Percentiles rank a stretch among this genome's conserved stretches.
phyloP scores from a whole-genome alignment of 2,888 invertebrate species.

The Acanthosepion lycidas region DNA sequence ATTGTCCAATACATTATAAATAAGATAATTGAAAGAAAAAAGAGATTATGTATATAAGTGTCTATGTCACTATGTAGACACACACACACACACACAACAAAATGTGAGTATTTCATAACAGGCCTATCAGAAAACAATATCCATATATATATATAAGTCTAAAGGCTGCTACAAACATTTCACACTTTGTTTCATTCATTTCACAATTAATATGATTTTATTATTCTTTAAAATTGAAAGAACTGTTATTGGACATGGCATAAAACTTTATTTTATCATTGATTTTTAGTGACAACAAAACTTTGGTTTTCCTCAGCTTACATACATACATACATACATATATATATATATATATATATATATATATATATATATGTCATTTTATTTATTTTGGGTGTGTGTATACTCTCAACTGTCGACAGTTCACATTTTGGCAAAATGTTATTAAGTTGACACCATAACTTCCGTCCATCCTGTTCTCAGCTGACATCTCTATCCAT shows the following conservation, averaged over 20 bases:
- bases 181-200: background rate
- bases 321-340: background rate
- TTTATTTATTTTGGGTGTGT: background rate
- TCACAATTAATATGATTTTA: background rate
- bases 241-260: background rate
- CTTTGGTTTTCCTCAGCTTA: background rate
- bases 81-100: background rate
- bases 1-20: background rate
- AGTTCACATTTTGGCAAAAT: conserved; percentile 21
- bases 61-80: too few species aligned
- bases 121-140: background rate
- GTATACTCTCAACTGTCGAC: background rate
- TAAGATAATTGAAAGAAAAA: background rate
- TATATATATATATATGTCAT: too few species aligned
- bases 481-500: conserved; percentile 4
- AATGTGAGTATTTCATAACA: background rate
- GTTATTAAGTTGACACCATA: background rate
- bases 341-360: too few species aligned
- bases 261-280: background rate
- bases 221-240: background rate
- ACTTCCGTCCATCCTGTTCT: conserved; percentile 2
- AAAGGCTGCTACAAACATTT: background rate
- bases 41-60: background rate
- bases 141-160: background rate
- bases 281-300: background rate